phyloP scores from a whole-genome alignment of 2,888 invertebrate genomes.

The Ceratothoa steindachneri region DNA sequence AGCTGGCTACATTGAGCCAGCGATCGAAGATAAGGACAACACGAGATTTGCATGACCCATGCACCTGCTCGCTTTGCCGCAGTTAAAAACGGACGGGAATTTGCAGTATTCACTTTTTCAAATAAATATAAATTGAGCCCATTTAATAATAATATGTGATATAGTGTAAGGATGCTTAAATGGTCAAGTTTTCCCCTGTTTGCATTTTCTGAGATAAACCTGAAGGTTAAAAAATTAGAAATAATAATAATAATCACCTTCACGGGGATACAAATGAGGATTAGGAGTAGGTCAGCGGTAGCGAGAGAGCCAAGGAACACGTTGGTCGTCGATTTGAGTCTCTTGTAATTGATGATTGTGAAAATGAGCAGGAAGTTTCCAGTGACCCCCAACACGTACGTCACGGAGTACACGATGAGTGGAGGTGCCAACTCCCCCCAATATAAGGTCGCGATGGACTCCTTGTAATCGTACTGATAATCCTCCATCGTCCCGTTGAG shows the following conservation, averaged over 20 bases:
- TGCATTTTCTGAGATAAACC: too few species aligned
- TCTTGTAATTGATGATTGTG: slow-evolving; percentile 56
- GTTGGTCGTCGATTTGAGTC: slow-evolving; percentile 64
- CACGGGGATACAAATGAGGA: slow-evolving; percentile 67
- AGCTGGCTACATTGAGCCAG: too few species aligned
- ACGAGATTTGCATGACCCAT: too few species aligned
- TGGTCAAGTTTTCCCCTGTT: too few species aligned
- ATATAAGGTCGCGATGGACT: background rate
- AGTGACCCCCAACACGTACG: slow-evolving; percentile 61
- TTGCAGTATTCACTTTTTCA: too few species aligned
- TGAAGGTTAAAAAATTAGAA: background rate
- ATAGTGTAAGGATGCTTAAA: too few species aligned
- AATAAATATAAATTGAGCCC: too few species aligned
- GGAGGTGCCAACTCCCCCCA: slow-evolving; percentile 61
- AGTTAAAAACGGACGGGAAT: too few species aligned
- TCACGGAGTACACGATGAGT: slow-evolving; percentile 60
- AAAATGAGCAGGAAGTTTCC: slow-evolving; percentile 60
- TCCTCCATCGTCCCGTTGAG: background rate
- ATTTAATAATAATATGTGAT: too few species aligned
- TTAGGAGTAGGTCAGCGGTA: slow-evolving; percentile 65
- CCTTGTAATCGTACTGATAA: background rate
- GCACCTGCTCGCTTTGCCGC: too few species aligned
- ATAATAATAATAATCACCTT: slow-evolving; percentile 61
- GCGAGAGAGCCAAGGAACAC: slow-evolving; percentile 66
- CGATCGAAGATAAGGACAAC: too few species aligned